Evolutionary conservation across 2,797 vertebrate genomes (phyloP), one percentile per base, ranked within the genome.

Genomic region (Austrolebias charrua): DNA sequence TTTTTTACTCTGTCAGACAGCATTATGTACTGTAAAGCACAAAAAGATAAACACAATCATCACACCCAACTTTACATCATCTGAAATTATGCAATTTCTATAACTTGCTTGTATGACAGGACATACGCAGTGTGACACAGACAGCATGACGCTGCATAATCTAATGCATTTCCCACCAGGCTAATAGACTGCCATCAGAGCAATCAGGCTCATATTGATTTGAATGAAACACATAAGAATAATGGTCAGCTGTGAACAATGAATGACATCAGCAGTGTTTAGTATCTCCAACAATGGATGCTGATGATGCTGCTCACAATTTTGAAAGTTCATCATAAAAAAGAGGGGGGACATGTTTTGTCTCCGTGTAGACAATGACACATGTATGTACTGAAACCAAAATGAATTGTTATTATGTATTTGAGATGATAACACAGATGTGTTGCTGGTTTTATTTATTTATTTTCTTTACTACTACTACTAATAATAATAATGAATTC

Each of bases 181-280:
- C 14, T 57, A 52, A 40, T 28, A 50, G 3, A 14, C 19, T 65
- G 35, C 57, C 48, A 54, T 61, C 42, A 56, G 14, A 66, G 20
- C 45, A 54, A 62, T 53, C 50, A 51, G 43, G 8, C 8, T 11
- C 33, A 10, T 51, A 66, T 46, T 66, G 45, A 56, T 60, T 31
- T 63, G 42, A 63, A 63, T 51, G 14, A 55, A 35, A 48, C 16
- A 45, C 13, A 45, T 13, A 47, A 46, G 50, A 60, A 60, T 52
- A 24, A 50, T n/a, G 16, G 51, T 54, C 8, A 12, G 43, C 50
- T 15, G 45, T n/a, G n/a, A 62, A 70, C 28, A 61, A 66, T 66
- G 11, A 42, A 33, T 31, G 43, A 13, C 38, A 49, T 61, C 35
- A 49, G 19, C n/a, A 40, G 54, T 31, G 45, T 12, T 29, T 31